Evolutionary conservation across 2,797 vertebrate species (phyloP), one percentile per base, ranked within the genome.

Genomic region (Geotrypetes seraphini): DNA sequence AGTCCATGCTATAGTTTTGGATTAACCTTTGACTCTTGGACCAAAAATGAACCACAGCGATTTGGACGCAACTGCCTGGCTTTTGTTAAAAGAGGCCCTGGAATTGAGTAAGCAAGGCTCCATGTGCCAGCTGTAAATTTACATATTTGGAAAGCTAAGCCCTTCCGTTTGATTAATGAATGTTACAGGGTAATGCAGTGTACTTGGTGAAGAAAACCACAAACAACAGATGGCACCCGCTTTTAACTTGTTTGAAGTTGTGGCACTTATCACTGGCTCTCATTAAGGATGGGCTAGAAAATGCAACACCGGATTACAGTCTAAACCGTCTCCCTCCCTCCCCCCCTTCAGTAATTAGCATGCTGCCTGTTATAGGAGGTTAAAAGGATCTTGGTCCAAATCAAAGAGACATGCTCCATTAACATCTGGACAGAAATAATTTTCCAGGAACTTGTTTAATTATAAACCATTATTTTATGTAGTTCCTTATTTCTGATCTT

Each of bases 51-150:
- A 18, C 22, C n/a, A n/a, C n/a, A n/a, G n/a, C n/a, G n/a, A 44
- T 30, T 47, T 34, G n/a, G 14, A 7, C 28, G 8, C 20, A 39
- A 48, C 49, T 51, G 52, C 30, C 41, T 58, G 39, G 50, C 28
- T 56, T n/a, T n/a, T 69, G 27, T 43, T 43, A 41, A 43, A 50
- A 40, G 46, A 34, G n/a, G n/a, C n/a, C 4, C 26, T 33, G 54
- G 50, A 35, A 34, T 12, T 21, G 33, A 52, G 34, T 27, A 43
- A 55, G 30, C 13, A 48, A 29, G 17, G 29, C 41, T 60, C n/a
- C n/a, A n/a, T n/a, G n/a, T n/a, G 43, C 27, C 43, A 57, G 30
- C 34, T 57, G 43, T 45, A 24, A 39, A 43, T 36, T 39, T 43
- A 45, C 10, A 29, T 22, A 16, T 32, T 19, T 23, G 23, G 22